These are phyloP conservation scores for Neocrepidodera transversa DNA, from an alignment of 2,888 invertebrate genomes.

Conservation along the genomic window DNA sequence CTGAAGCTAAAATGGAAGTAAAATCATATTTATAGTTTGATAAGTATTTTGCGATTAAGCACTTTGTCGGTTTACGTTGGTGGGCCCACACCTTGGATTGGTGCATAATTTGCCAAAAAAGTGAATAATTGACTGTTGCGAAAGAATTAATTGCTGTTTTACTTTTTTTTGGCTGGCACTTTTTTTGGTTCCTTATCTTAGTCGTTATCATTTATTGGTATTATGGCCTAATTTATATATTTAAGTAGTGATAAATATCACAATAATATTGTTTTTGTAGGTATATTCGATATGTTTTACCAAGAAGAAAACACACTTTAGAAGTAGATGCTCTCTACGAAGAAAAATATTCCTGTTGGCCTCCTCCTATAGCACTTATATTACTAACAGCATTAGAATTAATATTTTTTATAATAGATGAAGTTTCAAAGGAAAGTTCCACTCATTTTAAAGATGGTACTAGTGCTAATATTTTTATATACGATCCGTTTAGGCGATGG, in stretches of 20 bases:
- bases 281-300: slow-evolving; percentile 41
- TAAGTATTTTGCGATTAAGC: no score
- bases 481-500: slow-evolving; percentile 82
- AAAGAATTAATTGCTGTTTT: no score
- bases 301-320: slow-evolving; percentile 16
- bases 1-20: no score
- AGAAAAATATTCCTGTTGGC: slow-evolving; percentile 89
- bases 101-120: no score
- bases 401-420: slow-evolving; percentile 64
- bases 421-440: slow-evolving; percentile 5
- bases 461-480: slow-evolving; percentile 74
- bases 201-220: no score
- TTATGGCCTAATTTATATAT: no score
- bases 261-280: slow-evolving; percentile 27
- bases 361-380: slow-evolving; percentile 87
- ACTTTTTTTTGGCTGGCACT: no score
- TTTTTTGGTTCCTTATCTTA: no score
- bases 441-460: slow-evolving; percentile 16
- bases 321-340: slow-evolving; percentile 65
- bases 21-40: no score
- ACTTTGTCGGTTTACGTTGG: no score
- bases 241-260: neutral
- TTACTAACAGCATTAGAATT: slow-evolving; percentile 88
- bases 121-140: no score
- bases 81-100: no score